phyloP scores from a whole-genome alignment of 2,888 invertebrate species.

The Elmis aenea region DNA sequence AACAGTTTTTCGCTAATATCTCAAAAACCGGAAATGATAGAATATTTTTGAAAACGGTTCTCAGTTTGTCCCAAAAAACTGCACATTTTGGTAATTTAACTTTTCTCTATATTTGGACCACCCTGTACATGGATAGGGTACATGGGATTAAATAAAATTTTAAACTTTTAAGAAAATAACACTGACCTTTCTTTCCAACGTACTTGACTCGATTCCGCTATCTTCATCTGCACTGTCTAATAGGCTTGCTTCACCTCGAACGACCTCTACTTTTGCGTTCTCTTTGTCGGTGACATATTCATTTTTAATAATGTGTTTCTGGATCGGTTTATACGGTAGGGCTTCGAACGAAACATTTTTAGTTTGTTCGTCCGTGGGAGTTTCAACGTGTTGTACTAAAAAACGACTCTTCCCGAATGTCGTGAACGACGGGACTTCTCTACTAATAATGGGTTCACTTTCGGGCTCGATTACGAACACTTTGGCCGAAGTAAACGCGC shows the following conservation, averaged over 20 bases:
- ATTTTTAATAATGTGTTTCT: no score
- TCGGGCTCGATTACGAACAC: slow-evolving; percentile 45
- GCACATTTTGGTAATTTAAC: no score
- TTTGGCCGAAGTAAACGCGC: slow-evolving; percentile 40
- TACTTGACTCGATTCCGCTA: slow-evolving; percentile 62
- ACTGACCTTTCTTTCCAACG: slow-evolving; percentile 54
- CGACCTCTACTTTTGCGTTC: slow-evolving; percentile 27
- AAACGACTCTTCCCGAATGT: slow-evolving; percentile 55
- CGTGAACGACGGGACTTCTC: slow-evolving; percentile 53
- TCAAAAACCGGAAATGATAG: no score
- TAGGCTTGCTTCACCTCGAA: slow-evolving; percentile 55
- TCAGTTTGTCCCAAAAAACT: no score
- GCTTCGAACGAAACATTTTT: slow-evolving; percentile 46
- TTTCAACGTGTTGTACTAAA: slow-evolving; percentile 45
- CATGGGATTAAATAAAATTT: no score
- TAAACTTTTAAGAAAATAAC: no score
- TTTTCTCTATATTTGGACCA: no score
- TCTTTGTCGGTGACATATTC: slow-evolving; percentile 36
- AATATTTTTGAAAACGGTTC: no score
- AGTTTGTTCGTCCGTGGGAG: slow-evolving; percentile 30
- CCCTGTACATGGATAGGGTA: no score
- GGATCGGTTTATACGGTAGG: slow-evolving; percentile 40
- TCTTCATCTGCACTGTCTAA: slow-evolving; percentile 62
- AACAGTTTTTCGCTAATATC: no score
- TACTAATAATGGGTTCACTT: slow-evolving; percentile 48